Base-by-base conservation (phyloP, 2,888 invertebrate genomes). In the Drosophila nigricruria region DNA sequence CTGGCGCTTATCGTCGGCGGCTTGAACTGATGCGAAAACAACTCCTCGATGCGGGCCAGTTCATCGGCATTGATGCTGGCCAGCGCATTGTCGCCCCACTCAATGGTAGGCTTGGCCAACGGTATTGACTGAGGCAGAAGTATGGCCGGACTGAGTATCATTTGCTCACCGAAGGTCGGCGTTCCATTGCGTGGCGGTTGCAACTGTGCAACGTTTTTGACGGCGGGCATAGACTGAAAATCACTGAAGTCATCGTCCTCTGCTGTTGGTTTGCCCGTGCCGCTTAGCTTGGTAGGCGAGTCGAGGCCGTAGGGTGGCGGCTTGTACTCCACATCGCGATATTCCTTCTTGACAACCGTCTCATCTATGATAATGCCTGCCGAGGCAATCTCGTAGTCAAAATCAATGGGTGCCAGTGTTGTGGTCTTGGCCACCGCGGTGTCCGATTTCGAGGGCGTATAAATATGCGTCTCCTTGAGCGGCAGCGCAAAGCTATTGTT, bases 231-330 rank as follows among this genome's bases (percentile, higher is more conserved):
- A 32, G 90, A 92, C 82, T 94, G 93, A 84, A 94, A 94, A 56
- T 94, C 93, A 58, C 93, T 92, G 78, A 94, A 94, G 67, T 94
- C 94, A 77, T 93, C 93, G 66, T 94, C 93, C 30, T 91, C 90
- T 0, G 70, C 1, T 5, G 52, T 2, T 30, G 62, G 9, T 6
- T 70, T 74, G 10, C 57, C 59, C 8, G 43, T 12, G 9, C 27
- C 34, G 32, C 47, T 64, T 32, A 63, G 38, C 42, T 79, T 76
- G 43, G 54, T 75, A 14, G 85, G 70, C 36, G 84, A 80, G 42
- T 92, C 91, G 38, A 84, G 79, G 8, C 73, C 77, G 62, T 86
- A 91, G 1, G 88, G 82, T 8, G 91, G 90, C 16, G 93, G 92
- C 70, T 93, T 91, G 65, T 93, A 93, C 73, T 93, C 93, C 52